Conservation (phyloP, 2,888 invertebrate genomes). For the Acleris literana region DNA sequence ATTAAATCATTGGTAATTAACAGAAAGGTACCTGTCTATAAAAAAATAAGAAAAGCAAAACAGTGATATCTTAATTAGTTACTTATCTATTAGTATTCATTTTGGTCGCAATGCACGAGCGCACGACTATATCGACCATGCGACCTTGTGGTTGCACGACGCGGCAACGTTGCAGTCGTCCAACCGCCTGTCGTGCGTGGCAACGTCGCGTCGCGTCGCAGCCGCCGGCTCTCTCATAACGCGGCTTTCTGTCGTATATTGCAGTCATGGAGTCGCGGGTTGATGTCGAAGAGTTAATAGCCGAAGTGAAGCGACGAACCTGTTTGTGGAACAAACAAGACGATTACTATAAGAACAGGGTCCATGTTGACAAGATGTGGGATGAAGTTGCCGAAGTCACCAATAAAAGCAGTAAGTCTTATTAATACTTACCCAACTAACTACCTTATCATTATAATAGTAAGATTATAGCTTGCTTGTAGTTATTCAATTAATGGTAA, state of each 20-base stretch:
- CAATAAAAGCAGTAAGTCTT: constrained; percentile 26
- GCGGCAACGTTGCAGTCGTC: constrained; percentile 30
- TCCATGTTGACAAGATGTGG: constrained; percentile 20
- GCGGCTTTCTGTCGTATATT: constrained; percentile 11
- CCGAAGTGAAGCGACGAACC: constrained; percentile 13
- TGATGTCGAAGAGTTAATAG: constrained; percentile 17
- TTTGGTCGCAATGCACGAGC: neutral
- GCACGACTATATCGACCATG: constrained; percentile 32
- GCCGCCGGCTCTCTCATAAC: neutral
- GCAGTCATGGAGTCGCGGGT: constrained; percentile 22
- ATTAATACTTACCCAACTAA: too few relatives aligned
- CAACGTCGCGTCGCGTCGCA: constrained; percentile 25
- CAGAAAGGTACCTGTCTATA: too few relatives aligned
- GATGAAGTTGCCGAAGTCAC: constrained; percentile 21
- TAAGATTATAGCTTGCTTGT: neutral
- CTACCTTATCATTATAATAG: neutral
- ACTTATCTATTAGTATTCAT: too few relatives aligned
- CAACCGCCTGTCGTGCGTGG: constrained; percentile 13
- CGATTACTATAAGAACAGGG: constrained; percentile 27
- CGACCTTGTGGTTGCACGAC: constrained; percentile 30
- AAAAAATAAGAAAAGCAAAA: too few relatives aligned
- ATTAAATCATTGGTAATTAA: too few relatives aligned
- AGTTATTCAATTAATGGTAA: neutral
- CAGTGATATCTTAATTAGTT: too few relatives aligned
- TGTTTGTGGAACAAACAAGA: constrained; percentile 27